Evolutionary conservation across 1,140 invertebrate species (phyloP).

Genomic region (Neodiprion lecontei): DNA sequence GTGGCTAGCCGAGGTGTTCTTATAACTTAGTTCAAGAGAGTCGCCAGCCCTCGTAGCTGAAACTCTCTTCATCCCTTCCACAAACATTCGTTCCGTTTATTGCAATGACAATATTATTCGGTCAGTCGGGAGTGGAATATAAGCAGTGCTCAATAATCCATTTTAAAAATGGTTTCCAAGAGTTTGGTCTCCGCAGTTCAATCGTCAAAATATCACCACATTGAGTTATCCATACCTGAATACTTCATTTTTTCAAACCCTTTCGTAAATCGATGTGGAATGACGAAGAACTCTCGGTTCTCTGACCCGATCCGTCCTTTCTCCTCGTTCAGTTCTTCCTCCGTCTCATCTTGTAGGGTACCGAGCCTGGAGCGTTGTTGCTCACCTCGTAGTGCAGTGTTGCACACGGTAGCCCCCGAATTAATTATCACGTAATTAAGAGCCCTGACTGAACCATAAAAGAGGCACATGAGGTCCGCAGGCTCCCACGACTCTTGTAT

Average conservation of each 20-base stretch:
- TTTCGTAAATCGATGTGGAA: too few relatives aligned
- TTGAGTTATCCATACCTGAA: too few relatives aligned
- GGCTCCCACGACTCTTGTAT: conserved; percentile 36
- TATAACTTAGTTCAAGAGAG: not conserved
- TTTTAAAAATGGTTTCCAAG: not conserved
- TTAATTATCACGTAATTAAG: conserved; percentile 42
- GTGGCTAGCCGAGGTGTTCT: not conserved
- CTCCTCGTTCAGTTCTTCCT: not conserved
- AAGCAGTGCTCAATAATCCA: not conserved
- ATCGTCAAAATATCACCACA: too few relatives aligned
- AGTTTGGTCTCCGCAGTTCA: too few relatives aligned
- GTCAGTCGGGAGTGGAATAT: conserved; percentile 10
- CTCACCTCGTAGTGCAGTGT: too few relatives aligned
- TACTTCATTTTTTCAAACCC: too few relatives aligned
- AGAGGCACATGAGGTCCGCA: conserved; percentile 28
- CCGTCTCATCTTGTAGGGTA: not conserved
- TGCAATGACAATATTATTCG: conserved; percentile 29
- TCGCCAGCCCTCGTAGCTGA: not conserved
- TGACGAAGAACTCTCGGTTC: too few relatives aligned
- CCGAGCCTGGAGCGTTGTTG: not conserved
- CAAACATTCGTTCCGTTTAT: conserved; percentile 24
- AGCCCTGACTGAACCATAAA: conserved; percentile 35
- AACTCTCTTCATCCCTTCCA: conserved; percentile 15
- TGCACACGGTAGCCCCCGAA: conserved; percentile 29
- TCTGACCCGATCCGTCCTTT: not conserved